These are phyloP conservation scores for Ctenoplectra terminalis DNA, from an alignment of 1,140 invertebrate species.

Conservation along the genomic window DNA sequence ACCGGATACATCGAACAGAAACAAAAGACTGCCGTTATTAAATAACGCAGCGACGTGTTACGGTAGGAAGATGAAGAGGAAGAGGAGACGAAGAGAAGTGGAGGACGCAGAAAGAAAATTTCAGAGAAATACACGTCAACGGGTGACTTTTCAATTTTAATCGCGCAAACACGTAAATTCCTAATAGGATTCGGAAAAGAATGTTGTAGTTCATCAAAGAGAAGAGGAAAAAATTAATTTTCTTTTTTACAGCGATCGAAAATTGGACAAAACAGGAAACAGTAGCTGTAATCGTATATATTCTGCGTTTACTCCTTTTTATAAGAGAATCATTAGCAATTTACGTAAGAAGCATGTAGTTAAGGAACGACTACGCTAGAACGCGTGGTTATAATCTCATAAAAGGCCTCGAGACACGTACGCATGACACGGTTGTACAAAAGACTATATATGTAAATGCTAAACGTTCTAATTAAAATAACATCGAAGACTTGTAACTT, in stretches of 20 bases:
- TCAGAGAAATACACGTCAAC: not conserved
- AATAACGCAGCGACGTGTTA: not conserved
- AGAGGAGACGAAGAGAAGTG: no score
- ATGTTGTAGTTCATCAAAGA: no score
- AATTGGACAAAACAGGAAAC: not conserved
- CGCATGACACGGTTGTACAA: not conserved
- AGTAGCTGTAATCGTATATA: not conserved
- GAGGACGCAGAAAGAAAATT: not conserved
- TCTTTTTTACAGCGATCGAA: not conserved
- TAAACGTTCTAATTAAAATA: not conserved
- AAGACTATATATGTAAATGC: not conserved
- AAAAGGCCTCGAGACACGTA: not conserved
- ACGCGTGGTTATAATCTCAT: not conserved
- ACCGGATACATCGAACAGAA: not conserved
- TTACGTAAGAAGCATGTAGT: not conserved
- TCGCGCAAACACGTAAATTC: not conserved
- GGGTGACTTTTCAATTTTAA: not conserved
- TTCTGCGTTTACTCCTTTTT: not conserved
- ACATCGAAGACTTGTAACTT: not conserved
- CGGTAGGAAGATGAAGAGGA: not conserved
- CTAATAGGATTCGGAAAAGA: no score
- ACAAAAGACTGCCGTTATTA: constrained; percentile 21
- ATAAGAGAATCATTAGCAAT: not conserved
- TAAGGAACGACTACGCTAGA: not conserved
- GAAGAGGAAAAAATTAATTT: not conserved